Conservation (phyloP, 2,797 vertebrate genomes). For the Manis javanica region DNA sequence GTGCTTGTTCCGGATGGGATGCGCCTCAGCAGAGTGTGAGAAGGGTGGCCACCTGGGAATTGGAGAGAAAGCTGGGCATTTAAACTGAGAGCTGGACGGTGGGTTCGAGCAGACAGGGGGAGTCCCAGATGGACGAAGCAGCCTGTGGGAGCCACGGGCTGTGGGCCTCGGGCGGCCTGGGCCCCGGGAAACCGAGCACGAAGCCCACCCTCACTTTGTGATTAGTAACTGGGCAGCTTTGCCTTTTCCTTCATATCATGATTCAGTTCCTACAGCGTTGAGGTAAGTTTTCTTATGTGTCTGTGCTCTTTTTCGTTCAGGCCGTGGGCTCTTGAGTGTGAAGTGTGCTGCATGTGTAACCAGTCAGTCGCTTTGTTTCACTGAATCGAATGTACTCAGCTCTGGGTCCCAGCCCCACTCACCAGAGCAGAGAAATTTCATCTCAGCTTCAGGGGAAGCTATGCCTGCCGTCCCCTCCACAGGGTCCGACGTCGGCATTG, state of each 20-base stretch:
- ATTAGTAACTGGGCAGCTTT: not conserved
- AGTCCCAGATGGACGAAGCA: not conserved
- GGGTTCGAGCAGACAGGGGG: not conserved
- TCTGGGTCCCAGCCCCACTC: not conserved
- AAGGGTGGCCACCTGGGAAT: not conserved
- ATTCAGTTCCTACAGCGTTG: too few species aligned
- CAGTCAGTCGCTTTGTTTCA: not conserved
- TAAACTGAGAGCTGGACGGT: not conserved
- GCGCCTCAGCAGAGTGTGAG: not conserved
- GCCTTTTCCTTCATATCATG: not conserved
- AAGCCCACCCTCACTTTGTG: not conserved
- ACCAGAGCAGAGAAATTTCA: not conserved
- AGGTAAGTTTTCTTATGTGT: not conserved
- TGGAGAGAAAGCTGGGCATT: not conserved
- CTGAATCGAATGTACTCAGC: not conserved
- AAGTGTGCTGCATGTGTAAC: not conserved
- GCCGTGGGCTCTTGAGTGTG: not conserved
- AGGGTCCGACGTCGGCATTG: not conserved
- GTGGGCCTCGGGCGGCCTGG: accelerated
- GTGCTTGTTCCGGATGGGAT: accelerated
- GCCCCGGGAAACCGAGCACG: accelerated
- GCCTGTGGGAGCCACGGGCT: not conserved
- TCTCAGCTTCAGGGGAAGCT: not conserved
- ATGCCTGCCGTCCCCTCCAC: accelerated
- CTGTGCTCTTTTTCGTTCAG: not conserved